Evolutionary conservation across 2,888 invertebrate genomes (phyloP).

Genomic region (Phasia obesa): DNA sequence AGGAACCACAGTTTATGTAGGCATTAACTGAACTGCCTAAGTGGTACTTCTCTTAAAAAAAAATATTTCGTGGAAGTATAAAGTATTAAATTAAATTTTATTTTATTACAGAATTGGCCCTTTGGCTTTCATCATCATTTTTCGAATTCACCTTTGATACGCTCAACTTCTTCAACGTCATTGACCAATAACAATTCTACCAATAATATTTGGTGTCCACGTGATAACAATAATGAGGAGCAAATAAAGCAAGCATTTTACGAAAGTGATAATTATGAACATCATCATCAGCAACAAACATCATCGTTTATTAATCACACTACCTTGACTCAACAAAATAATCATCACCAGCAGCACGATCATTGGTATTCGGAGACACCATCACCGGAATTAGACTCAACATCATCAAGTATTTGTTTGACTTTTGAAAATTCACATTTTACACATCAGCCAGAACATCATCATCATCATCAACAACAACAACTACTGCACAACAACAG

Average conservation of each 20-base stretch:
- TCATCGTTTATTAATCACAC: constrained; percentile 16
- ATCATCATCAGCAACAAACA: constrained; percentile 44
- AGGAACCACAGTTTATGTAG: too few relatives aligned
- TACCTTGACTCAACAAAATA: constrained; percentile 15
- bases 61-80: too few relatives aligned
- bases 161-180: constrained; percentile 28
- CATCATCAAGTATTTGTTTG: constrained; percentile 40
- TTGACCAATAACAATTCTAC: constrained; percentile 21
- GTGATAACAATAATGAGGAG: constrained; percentile 18
- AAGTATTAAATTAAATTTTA: too few relatives aligned
- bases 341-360: constrained; percentile 41
- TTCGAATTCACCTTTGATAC: constrained; percentile 40
- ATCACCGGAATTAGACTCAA: constrained; percentile 57
- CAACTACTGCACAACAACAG: neutral
- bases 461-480: constrained; percentile 3
- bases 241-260: constrained; percentile 36
- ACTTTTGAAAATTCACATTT: constrained; percentile 47
- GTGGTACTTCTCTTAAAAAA: too few relatives aligned
- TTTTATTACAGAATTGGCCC: constrained; percentile 89
- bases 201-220: constrained; percentile 54
- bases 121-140: constrained; percentile 87
- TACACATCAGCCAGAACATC: constrained; percentile 42
- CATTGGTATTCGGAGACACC: constrained; percentile 64
- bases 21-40: too few relatives aligned
- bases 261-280: constrained; percentile 52